Conservation (phyloP, 2,113 vertebrate genomes). For the Siphamia tubifer region DNA sequence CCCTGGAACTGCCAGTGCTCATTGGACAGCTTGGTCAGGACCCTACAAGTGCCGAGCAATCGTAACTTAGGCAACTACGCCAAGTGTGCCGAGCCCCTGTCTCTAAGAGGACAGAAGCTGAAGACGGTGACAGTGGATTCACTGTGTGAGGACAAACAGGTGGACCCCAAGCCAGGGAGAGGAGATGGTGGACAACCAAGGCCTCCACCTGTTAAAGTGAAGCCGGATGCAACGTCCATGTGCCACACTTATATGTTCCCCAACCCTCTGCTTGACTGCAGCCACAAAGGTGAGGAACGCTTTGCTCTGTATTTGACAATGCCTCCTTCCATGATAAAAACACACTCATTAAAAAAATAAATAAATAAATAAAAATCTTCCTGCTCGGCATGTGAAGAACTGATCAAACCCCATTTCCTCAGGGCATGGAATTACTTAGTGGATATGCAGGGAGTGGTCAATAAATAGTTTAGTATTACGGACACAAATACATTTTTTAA, state of each 20-base stretch:
- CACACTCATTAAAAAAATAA: too few species aligned
- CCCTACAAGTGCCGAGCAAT: slow-evolving; percentile 91
- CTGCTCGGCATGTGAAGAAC: background rate
- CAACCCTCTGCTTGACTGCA: slow-evolving; percentile 88
- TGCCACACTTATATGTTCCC: slow-evolving; percentile 91
- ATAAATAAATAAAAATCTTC: too few species aligned
- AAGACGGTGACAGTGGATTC: slow-evolving; percentile 82
- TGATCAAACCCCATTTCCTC: background rate
- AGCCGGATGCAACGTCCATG: slow-evolving; percentile 81
- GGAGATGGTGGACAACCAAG: slow-evolving; percentile 34
- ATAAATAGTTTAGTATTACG: too few species aligned
- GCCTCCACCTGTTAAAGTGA: slow-evolving; percentile 48
- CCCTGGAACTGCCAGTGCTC: slow-evolving; percentile 91
- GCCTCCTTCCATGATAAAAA: background rate
- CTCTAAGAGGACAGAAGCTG: slow-evolving; percentile 84
- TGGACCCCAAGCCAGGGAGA: background rate
- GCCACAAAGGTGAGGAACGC: slow-evolving; percentile 85
- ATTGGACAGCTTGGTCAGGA: slow-evolving; percentile 88
- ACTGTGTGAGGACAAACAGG: slow-evolving; percentile 74
- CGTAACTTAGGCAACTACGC: slow-evolving; percentile 93
- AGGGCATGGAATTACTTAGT: too few species aligned
- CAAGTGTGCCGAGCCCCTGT: slow-evolving; percentile 83
- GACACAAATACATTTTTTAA: too few species aligned
- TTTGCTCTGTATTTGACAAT: background rate
- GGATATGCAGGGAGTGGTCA: too few species aligned